Conservation (phyloP, 1,140 invertebrate genomes). For the Listronotus oregonensis region DNA sequence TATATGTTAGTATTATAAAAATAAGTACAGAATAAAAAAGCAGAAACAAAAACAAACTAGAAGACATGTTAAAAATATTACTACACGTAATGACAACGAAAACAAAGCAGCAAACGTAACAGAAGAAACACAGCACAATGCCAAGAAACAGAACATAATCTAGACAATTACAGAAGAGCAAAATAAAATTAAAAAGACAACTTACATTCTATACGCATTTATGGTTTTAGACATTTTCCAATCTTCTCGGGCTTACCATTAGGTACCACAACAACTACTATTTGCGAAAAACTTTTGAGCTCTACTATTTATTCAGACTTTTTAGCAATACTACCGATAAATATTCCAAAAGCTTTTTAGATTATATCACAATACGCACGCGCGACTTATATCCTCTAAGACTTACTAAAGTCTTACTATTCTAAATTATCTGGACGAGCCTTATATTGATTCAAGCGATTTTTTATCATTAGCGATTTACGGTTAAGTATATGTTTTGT, state of each 20-base stretch:
- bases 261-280: slow-evolving; percentile 19
- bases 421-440: too few species aligned
- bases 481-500: background rate
- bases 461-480: too few species aligned
- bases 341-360: slow-evolving; percentile 15
- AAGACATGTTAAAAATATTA: too few species aligned
- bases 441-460: too few species aligned
- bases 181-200: slow-evolving; percentile 47
- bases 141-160: background rate
- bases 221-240: slow-evolving; percentile 66
- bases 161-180: slow-evolving; percentile 30
- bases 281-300: slow-evolving; percentile 28
- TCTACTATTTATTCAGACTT: slow-evolving; percentile 24
- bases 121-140: slow-evolving; percentile 4
- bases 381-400: too few species aligned
- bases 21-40: too few species aligned
- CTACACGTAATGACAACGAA: too few species aligned
- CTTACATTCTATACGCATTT: slow-evolving; percentile 70
- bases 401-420: background rate
- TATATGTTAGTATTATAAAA: too few species aligned
- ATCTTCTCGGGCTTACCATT: slow-evolving; percentile 36
- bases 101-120: too few species aligned
- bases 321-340: slow-evolving; percentile 29
- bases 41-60: too few species aligned
- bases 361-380: slow-evolving; percentile 1